Percentiles rank a stretch among this genome's conserved stretches.
These are phyloP conservation scores for Isotomurus palustris DNA, from an alignment of 2,888 invertebrate species.

Conservation along the genomic window DNA sequence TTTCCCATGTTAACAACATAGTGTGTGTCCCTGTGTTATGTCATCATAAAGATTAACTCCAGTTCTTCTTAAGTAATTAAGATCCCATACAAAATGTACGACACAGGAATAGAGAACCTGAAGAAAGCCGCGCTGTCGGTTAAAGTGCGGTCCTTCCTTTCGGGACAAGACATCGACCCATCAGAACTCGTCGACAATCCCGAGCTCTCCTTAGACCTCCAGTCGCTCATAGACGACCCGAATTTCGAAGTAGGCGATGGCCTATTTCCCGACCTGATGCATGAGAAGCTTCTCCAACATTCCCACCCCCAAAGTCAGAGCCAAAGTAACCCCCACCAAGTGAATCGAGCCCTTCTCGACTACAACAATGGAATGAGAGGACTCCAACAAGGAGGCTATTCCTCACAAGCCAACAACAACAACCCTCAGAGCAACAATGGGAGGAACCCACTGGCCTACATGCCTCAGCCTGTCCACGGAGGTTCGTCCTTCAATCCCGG, in stretches of 20 bases:
- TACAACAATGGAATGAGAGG: not conserved
- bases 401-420: not conserved
- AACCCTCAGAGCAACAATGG: constrained; percentile 6
- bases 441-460: constrained; percentile 71
- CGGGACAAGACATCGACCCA: constrained; percentile 58
- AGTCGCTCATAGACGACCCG: constrained; percentile 83
- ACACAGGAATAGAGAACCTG: constrained; percentile 63
- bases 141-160: constrained; percentile 46
- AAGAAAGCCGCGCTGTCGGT: constrained; percentile 52
- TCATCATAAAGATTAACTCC: too few relatives aligned
- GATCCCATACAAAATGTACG: constrained; percentile 86
- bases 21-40: too few relatives aligned
- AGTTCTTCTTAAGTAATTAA: too few relatives aligned
- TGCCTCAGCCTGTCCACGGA: constrained; percentile 88
- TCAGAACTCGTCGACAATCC: constrained; percentile 87
- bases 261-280: constrained; percentile 77
- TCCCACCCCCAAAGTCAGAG: too few relatives aligned
- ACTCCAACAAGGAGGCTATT: too few relatives aligned
- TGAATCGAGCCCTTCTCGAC: constrained; percentile 33
- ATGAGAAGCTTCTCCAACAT: constrained; percentile 46
- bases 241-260: constrained; percentile 73
- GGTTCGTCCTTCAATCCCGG: constrained; percentile 55
- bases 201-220: constrained; percentile 86
- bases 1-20: too few relatives aligned
- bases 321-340: constrained; percentile 31